Evolutionary conservation across 2,888 invertebrate genomes (phyloP).

Genomic region (Cryptosula pallasiana): DNA sequence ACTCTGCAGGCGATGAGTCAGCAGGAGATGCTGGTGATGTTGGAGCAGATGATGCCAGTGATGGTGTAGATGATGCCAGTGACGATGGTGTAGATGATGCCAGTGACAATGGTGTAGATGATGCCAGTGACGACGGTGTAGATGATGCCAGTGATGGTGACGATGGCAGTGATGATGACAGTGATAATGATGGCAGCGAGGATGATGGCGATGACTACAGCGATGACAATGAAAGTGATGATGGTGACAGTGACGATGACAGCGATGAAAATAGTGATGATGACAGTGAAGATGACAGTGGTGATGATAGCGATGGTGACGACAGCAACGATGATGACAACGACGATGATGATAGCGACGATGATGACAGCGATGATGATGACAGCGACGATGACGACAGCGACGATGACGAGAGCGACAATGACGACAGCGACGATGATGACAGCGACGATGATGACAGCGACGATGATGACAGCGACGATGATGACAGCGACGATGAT

Average conservation of each 20-base stretch:
- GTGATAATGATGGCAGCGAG: background rate
- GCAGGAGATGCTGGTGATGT: slow-evolving; percentile 7
- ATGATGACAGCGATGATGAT: slow-evolving; percentile 38
- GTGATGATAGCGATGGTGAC: slow-evolving; percentile 25
- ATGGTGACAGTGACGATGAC: background rate
- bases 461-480: background rate
- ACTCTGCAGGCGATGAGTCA: background rate
- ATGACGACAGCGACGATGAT: slow-evolving; percentile 29
- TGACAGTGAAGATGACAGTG: background rate
- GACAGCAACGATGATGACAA: slow-evolving; percentile 1
- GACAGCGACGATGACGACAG: slow-evolving; percentile 24
- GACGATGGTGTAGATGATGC: background rate
- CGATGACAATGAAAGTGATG: background rate
- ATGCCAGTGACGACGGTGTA: background rate
- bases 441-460: slow-evolving; percentile 29
- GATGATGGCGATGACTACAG: background rate
- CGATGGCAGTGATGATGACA: background rate
- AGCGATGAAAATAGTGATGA: background rate
- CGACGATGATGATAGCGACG: slow-evolving; percentile 35
- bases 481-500: slow-evolving; percentile 16
- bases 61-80: slow-evolving; percentile 4
- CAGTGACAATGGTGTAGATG: background rate
- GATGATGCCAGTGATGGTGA: background rate
- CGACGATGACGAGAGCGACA: slow-evolving; percentile 26
- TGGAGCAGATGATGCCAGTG: background rate